A percentile compares a stretch with the other conserved stretches of the same genome.
phyloP scores from a whole-genome alignment of 2,113 vertebrate species.

The Hemiprocne comata region DNA sequence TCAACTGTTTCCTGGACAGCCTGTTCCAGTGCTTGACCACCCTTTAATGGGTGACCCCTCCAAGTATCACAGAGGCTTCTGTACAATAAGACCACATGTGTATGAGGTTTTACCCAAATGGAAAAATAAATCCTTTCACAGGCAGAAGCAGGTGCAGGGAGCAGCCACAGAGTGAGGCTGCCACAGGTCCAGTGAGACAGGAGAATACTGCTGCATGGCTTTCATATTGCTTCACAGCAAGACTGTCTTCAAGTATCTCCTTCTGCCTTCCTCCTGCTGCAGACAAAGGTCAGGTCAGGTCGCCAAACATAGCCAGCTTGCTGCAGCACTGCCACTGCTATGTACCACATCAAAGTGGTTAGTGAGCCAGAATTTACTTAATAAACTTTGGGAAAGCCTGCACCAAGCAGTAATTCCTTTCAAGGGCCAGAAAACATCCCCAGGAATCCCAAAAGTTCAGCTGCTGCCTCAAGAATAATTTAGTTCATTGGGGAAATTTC shows the following conservation, averaged over 20 bases:
- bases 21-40: background rate
- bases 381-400: background rate
- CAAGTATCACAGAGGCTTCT: background rate
- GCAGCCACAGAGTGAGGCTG: background rate
- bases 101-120: background rate
- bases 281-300: background rate
- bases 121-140: background rate
- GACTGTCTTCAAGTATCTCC: background rate
- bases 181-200: fast-evolving
- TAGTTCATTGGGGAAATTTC: background rate
- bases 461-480: background rate
- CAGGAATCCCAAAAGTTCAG: background rate
- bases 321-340: background rate
- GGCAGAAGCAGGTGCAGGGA: slow-evolving; percentile 21
- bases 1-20: background rate
- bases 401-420: background rate
- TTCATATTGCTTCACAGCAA: background rate
- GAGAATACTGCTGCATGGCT: background rate
- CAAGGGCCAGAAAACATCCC: background rate
- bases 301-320: background rate
- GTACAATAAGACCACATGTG: fast-evolving
- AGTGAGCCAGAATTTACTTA: background rate
- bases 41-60: background rate
- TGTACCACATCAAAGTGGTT: fast-evolving
- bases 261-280: background rate